Base-by-base conservation (phyloP, 2,797 vertebrate species). In the Ptychadena robeensis region DNA sequence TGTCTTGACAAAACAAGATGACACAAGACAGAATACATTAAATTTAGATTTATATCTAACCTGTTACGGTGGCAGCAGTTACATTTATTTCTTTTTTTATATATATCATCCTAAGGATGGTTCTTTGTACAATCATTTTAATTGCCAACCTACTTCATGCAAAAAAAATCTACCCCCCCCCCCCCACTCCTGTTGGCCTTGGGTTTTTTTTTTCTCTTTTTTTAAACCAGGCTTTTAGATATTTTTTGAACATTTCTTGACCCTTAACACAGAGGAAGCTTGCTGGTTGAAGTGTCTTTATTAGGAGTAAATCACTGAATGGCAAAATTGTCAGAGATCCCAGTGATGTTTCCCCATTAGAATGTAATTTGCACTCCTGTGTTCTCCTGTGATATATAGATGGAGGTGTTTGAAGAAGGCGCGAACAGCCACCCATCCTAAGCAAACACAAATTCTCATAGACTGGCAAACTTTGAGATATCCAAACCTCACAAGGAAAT, bases 1-100 rank as follows among this genome's bases (percentile, higher is more conserved):
- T 97, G 95, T 95, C 94, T 93, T 94, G 92, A 94, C 94, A 96
- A 96, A 96, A 96, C 95, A 96, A 95, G 95, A 95, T 89, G 93
- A 96, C 96, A 95, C 93, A 90, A 86, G 94, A 94, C 95, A 96
- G 94, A 94, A 91, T 91, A 94, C 94, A 96, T 96, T 94, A 96
- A 97, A 96, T 95, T 96, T 94, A 94, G 89, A 96, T 91, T 93
- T 88, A 92, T 85, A 89, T 94, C 89, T 90, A 92, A 93, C 92
- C 92, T 95, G 93, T 94, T 93, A 92, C 89, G 92, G 89, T 87
- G 86, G 90, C 88, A 91, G 90, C 91, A 91, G 91, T 92, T 92
- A 94, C 94, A 93, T 88, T 90, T 92, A 91, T 92, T 12, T 87
- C 57, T 9, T 34, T 66, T 37, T 53, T 22, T 67, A n/a, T 85